These are phyloP conservation scores for Daptonema setosum DNA, from an alignment of 2,888 invertebrate genomes.

Conservation along the genomic window DNA sequence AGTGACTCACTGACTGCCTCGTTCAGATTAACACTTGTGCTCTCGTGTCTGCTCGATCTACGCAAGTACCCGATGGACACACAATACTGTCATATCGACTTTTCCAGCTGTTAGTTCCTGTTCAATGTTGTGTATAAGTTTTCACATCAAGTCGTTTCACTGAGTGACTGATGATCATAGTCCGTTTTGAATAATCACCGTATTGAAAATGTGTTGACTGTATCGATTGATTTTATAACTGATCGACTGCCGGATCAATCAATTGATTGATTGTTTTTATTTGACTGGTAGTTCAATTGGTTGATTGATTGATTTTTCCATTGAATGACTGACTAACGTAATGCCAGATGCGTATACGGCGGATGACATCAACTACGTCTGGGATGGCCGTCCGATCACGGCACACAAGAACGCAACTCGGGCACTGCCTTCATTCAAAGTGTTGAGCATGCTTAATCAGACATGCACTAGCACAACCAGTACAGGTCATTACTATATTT, in stretches of 20 bases:
- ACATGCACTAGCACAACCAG: constrained; percentile 89
- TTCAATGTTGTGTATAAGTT: neutral
- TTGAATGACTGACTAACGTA: no score
- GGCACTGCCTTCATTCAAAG: constrained; percentile 68
- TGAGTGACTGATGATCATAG: neutral
- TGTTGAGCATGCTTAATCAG: constrained; percentile 75
- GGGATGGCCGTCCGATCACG: constrained; percentile 58
- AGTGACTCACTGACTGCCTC: no score
- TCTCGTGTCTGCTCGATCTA: constrained; percentile 25
- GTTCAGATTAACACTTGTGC: constrained; percentile 19
- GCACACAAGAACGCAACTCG: constrained; percentile 47
- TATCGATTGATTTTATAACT: no score
- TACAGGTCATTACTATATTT: constrained; percentile 58
- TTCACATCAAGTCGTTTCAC: neutral
- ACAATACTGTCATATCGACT: constrained; percentile 24
- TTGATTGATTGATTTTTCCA: no score
- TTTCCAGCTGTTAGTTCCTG: constrained; percentile 22
- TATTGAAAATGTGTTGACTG: no score
- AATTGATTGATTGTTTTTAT: no score
- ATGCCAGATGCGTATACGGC: constrained; percentile 84
- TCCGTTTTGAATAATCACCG: neutral
- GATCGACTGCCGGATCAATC: no score
- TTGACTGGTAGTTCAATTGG: no score
- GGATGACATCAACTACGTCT: constrained; percentile 76
- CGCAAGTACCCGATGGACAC: constrained; percentile 25